phyloP scores from a whole-genome alignment of 2,888 invertebrate genomes.

The Unio delphinus region DNA sequence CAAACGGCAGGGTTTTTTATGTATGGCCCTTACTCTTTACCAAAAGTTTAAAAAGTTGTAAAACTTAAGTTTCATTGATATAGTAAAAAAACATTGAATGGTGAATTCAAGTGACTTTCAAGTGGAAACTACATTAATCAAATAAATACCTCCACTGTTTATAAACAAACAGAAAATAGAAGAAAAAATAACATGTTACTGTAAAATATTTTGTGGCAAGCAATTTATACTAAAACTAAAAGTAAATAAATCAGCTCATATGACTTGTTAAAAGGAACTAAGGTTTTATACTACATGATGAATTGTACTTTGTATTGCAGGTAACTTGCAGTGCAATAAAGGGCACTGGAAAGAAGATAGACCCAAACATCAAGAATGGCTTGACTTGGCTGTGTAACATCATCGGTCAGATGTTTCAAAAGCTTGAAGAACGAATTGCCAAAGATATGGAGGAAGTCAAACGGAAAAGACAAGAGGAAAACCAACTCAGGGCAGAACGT shows the following conservation, averaged over 20 bases:
- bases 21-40: too few species aligned
- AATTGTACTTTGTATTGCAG: slow-evolving; percentile 44
- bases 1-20: too few species aligned
- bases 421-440: slow-evolving; percentile 79
- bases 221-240: not conserved
- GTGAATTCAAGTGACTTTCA: too few species aligned
- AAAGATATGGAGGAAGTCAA: slow-evolving; percentile 76
- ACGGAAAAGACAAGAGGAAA: slow-evolving; percentile 73
- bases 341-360: slow-evolving; percentile 75
- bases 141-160: too few species aligned
- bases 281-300: not conserved
- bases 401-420: slow-evolving; percentile 79
- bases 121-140: too few species aligned
- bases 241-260: not conserved
- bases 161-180: too few species aligned
- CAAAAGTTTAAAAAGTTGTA: too few species aligned
- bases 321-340: slow-evolving; percentile 75
- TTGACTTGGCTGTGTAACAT: slow-evolving; percentile 80
- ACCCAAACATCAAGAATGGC: slow-evolving; percentile 76
- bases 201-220: too few species aligned
- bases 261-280: not conserved
- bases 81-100: too few species aligned
- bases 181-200: too few species aligned
- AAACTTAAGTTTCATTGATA: too few species aligned
- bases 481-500: slow-evolving; percentile 73